These are phyloP conservation scores for Dascillus cervinus DNA, from an alignment of 2,888 invertebrate genomes.

Conservation along the genomic window DNA sequence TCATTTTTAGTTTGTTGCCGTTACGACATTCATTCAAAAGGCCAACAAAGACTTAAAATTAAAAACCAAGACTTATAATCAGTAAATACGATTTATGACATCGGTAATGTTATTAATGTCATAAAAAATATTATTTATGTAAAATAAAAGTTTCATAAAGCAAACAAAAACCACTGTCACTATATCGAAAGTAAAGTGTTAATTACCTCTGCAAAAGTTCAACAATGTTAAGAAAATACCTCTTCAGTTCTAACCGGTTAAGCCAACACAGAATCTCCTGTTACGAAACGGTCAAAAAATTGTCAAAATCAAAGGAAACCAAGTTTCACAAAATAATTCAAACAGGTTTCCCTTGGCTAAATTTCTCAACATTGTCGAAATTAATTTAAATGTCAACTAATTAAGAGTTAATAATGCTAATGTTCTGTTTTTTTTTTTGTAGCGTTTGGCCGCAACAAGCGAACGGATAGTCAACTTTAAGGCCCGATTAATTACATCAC, in stretches of 20 bases:
- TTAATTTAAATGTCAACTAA: conserved; percentile 1
- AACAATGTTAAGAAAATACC: no score
- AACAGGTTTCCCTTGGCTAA: neutral
- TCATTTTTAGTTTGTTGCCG: no score
- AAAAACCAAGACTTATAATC: no score
- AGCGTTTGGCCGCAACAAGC: conserved; percentile 81
- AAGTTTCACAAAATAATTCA: neutral
- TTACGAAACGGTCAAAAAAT: neutral
- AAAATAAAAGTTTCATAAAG: no score
- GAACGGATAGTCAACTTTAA: conserved; percentile 91
- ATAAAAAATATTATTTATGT: neutral
- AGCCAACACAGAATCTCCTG: neutral
- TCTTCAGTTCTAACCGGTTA: neutral
- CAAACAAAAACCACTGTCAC: no score
- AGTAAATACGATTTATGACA: no score
- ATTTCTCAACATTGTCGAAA: no score
- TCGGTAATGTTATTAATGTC: neutral
- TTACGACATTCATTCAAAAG: no score
- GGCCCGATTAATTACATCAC: conserved; percentile 82
- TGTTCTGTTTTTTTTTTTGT: conserved; percentile 35
- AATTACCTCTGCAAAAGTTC: no score
- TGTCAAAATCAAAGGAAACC: neutral
- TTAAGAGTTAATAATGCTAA: no score
- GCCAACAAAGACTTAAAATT: no score
- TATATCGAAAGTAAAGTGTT: no score